Evolutionary conservation across 2,888 invertebrate species (phyloP).

Genomic region (Hemaris fuciformis): DNA sequence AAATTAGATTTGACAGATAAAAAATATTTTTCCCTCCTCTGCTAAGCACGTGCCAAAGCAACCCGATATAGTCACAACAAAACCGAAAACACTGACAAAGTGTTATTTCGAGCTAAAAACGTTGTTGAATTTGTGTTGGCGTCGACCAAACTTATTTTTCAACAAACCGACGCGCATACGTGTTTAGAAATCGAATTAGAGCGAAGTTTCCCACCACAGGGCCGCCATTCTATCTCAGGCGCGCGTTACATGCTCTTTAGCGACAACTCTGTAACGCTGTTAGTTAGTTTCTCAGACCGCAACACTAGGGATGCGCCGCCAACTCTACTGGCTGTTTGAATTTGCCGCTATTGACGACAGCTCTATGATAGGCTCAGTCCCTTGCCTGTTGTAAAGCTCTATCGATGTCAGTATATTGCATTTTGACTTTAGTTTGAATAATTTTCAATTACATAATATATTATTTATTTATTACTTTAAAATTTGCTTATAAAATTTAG

Average conservation of each 20-base stretch:
- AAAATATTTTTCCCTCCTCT: too few species aligned
- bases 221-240: slow-evolving; percentile 43
- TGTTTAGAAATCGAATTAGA: slow-evolving; percentile 30
- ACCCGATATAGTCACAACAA: too few species aligned
- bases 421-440: neutral
- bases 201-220: slow-evolving; percentile 33
- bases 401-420: too few species aligned
- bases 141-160: slow-evolving; percentile 21
- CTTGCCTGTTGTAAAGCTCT: too few species aligned
- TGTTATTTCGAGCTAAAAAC: slow-evolving; percentile 1
- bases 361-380: too few species aligned
- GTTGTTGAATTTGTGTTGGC: neutral
- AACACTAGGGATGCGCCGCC: neutral
- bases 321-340: neutral
- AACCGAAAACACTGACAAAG: neutral
- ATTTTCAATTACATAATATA: too few species aligned
- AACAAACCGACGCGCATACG: slow-evolving; percentile 21
- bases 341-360: neutral
- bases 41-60: too few species aligned
- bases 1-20: too few species aligned
- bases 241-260: slow-evolving; percentile 58
- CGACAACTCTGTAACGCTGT: slow-evolving; percentile 54
- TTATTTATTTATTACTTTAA: too few species aligned
- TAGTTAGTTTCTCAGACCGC: slow-evolving; percentile 45
- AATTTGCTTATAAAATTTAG: too few species aligned